Evolutionary conservation across 2,888 invertebrate species (phyloP).

Genomic region (Cataglyphis cursor): DNA sequence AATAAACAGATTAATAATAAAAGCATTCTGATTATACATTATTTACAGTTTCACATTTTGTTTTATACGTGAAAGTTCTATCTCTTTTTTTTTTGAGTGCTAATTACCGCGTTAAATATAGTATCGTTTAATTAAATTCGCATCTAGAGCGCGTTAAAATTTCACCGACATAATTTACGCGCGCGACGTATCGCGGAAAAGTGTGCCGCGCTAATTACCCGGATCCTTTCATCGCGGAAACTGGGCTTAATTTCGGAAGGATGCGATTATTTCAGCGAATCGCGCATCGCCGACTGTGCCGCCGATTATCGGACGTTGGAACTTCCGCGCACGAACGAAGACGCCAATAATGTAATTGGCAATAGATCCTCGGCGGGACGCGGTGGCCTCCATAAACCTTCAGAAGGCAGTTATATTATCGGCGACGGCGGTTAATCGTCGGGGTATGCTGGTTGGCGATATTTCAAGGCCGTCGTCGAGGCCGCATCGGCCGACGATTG

Average conservation of each 20-base stretch:
- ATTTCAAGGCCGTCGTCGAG: slow-evolving; percentile 53
- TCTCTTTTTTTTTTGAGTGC: slow-evolving; percentile 22
- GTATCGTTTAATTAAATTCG: slow-evolving; percentile 50
- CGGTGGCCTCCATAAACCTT: slow-evolving; percentile 39
- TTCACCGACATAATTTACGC: slow-evolving; percentile 21
- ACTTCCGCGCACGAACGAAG: neutral
- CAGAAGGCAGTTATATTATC: slow-evolving; percentile 49
- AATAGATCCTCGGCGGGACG: slow-evolving; percentile 38
- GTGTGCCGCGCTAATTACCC: slow-evolving; percentile 34
- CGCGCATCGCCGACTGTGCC: neutral
- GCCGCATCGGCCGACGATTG: slow-evolving; percentile 58
- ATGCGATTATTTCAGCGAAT: neutral
- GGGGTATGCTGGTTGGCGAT: slow-evolving; percentile 17
- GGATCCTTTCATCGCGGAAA: slow-evolving; percentile 9
- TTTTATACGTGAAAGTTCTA: slow-evolving; percentile 18
- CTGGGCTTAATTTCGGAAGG: slow-evolving; percentile 3
- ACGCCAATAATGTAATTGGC: slow-evolving; percentile 33
- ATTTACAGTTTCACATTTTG: slow-evolving; percentile 24
- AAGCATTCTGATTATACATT: slow-evolving; percentile 30
- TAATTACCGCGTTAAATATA: slow-evolving; percentile 45
- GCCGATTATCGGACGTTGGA: neutral
- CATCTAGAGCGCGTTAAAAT: slow-evolving; percentile 40
- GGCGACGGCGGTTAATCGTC: slow-evolving; percentile 48
- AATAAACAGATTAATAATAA: slow-evolving; percentile 34
- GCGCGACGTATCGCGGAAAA: slow-evolving; percentile 24